Evolutionary conservation across 1,140 invertebrate genomes (phyloP), one percentile per base, ranked within the genome.

Genomic region (Battus philenor): DNA sequence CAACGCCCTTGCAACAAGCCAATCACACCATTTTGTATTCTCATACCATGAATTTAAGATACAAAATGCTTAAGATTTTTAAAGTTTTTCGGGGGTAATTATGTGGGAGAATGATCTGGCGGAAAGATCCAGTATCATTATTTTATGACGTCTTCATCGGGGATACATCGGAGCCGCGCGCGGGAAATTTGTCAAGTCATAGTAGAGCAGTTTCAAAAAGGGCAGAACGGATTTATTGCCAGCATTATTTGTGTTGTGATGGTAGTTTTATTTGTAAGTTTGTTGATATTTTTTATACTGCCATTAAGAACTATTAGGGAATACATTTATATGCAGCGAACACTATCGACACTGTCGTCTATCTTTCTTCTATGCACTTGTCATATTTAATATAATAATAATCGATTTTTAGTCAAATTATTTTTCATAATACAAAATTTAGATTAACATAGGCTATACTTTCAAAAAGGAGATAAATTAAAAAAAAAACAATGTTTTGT

Each of bases 111-210:
- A 70, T 68, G 50, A 66, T 70, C 53, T 64, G 44, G 50, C 61
- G 64, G 59, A 69, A 72, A 72, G 62, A 65, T 53, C 56, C 65
- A 62, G 52, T 58, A 68, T 74, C 61, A 78, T 81, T 76, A 78
- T 72, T 76, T 78, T 81, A 78, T 76, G 77, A 81, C 52, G 58
- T 76, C 72, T 78, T 72, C 68, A 78, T 77, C 66, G 66, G 46
- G 51, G 39, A 24, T 43, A 50, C 45, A 65, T 71, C 60, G 63
- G 76, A 52, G 69, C 51, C 65, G 59, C 56, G 44, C 59, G 44
- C 59, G 49, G 55, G 57, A 64, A 59, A 62, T 57, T 57, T 49
- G 63, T 50, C 36, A 51, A 58, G 56, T 65, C 50, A 54, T 61
- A 61, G 38, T 52, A 58, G 57, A 60, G 34, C 57, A 38, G 48